phyloP scores from a whole-genome alignment of 1,140 invertebrate genomes.

The Leptinotarsa defecta region DNA sequence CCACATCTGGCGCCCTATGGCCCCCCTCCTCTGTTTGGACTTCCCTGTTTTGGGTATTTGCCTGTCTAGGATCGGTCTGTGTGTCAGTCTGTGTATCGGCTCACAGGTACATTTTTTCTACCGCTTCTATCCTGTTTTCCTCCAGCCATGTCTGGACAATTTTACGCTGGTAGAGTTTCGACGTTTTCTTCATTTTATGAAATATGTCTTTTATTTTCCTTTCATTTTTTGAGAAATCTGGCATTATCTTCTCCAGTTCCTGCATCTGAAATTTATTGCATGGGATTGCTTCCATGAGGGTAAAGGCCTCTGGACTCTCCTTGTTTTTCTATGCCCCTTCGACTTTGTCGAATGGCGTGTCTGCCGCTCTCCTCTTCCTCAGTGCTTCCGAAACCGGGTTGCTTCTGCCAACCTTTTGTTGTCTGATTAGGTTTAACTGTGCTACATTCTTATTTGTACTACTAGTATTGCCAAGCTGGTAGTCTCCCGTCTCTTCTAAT shows the following conservation, averaged over 20 bases:
- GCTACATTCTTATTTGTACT: not conserved
- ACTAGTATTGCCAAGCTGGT: not conserved
- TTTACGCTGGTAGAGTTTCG: conserved; percentile 44
- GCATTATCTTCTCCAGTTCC: conserved; percentile 32
- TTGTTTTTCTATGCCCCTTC: conserved; percentile 16
- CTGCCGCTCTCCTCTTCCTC: conserved; percentile 27
- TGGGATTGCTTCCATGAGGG: conserved; percentile 40
- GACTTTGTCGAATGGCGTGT: conserved; percentile 26
- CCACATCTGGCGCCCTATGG: not conserved
- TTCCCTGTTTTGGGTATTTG: not conserved
- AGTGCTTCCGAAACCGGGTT: conserved; percentile 21
- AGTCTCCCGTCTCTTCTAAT: not conserved
- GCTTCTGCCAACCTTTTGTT: not conserved
- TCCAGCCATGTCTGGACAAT: not conserved
- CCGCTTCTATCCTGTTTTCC: not conserved
- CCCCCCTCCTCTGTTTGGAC: not conserved
- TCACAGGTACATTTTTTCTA: not conserved
- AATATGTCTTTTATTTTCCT: conserved; percentile 30
- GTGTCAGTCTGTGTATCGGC: not conserved
- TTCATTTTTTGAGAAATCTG: conserved; percentile 25
- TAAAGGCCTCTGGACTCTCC: conserved; percentile 2
- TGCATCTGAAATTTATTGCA: conserved; percentile 45
- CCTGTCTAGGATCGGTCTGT: not conserved
- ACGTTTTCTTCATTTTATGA: conserved; percentile 38
- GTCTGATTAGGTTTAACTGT: not conserved